Evolutionary conservation across 2,888 invertebrate genomes (phyloP), one percentile per base, ranked within the genome.

Genomic region (Drosophila tanythrix): DNA sequence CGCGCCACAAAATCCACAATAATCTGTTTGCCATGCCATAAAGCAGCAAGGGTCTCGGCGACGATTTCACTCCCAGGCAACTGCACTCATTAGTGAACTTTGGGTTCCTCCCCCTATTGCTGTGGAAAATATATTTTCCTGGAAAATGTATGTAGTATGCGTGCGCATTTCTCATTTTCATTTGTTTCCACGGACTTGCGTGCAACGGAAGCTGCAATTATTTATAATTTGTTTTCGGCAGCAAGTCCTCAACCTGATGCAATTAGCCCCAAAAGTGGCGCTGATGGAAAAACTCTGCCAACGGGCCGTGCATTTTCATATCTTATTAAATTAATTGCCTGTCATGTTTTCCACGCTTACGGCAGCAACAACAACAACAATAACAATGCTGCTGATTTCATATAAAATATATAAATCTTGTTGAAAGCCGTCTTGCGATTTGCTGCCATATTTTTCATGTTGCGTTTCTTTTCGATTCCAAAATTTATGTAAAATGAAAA

Each of bases 401-500:
- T 69, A 69, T 76, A 79, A 70, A 74, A 74, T 69, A 71, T 60
- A 78, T 79, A 83, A 86, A 83, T 76, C 76, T 86, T 77, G 64
- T 74, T 79, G 79, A 69, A 76, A 72, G 74, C 72, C 74, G 82
- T 80, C 85, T 76, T 81, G 85, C 85, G 82, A 88, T 89, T 86
- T 84, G 89, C 78, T 80, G 85, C 85, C 89, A 86, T 88, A 87
- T 74, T 83, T 86, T 81, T 86, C 79, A 66, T 83, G 72, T 81
- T 74, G 79, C 55, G 70, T 85, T 88, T 81, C 81, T 70, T 57
- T 82, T 80, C 83, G 81, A 77, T 79, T 79, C 70, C 74, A 78
- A 89, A 86, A 89, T 81, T 78, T 83, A 83, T 88, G 89, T 88
- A 76, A 86, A 87, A 86, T 87, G 82, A 88, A 88, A 90, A 88